Conservation (phyloP, 2,797 vertebrate species). For the Melanotaenia parkinsoni region DNA sequence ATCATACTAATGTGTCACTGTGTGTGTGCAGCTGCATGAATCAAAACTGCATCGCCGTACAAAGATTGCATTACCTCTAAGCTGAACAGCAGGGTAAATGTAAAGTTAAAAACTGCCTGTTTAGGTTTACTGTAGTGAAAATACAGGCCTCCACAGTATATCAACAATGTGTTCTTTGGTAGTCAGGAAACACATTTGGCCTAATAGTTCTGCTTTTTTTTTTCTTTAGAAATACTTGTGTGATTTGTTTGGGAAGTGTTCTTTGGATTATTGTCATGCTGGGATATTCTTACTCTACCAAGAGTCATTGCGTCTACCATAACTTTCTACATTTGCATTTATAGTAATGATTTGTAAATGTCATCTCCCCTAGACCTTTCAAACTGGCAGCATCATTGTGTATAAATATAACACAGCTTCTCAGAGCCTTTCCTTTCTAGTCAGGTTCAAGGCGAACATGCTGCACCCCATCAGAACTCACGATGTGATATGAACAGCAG, state of each 20-base stretch:
- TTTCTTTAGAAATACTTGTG: neutral
- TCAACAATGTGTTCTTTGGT: too few species aligned
- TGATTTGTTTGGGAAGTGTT: neutral
- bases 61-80: neutral
- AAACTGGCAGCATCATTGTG: neutral
- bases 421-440: neutral
- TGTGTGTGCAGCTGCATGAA: neutral
- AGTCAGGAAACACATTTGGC: neutral
- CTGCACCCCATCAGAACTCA: neutral
- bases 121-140: neutral
- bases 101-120: neutral
- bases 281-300: neutral
- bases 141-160: neutral
- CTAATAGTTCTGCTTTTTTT: neutral
- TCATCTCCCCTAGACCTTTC: neutral
- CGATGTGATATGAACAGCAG: neutral
- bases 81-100: neutral
- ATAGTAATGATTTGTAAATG: neutral
- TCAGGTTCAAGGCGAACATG: neutral
- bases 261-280: neutral
- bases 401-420: neutral
- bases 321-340: neutral
- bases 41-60: conserved; percentile 2
- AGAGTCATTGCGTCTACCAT: neutral
- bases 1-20: neutral